These are phyloP conservation scores for Aeoliscus strigatus DNA, from an alignment of 2,797 vertebrate genomes.

Conservation along the genomic window DNA sequence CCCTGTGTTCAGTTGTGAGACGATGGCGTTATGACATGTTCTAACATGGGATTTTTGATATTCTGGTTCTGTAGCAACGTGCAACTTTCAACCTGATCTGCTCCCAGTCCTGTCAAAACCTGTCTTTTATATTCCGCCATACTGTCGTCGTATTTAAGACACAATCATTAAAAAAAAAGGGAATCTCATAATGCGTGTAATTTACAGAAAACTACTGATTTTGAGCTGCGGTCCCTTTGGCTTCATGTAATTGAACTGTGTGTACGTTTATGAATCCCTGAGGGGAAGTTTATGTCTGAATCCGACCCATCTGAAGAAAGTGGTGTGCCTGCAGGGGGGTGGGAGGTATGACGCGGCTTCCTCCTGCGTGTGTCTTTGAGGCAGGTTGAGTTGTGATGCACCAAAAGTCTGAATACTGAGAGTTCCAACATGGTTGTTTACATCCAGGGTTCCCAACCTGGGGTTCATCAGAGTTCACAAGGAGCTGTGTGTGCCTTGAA, in stretches of 20 bases:
- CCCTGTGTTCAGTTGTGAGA: constrained; percentile 3
- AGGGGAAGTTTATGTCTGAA: too few relatives aligned
- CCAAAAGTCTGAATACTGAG: constrained; percentile 32
- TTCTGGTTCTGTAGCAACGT: too few relatives aligned
- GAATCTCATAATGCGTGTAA: constrained; percentile 14
- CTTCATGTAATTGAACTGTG: constrained; percentile 30
- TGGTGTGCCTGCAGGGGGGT: too few relatives aligned
- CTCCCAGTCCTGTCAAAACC: too few relatives aligned
- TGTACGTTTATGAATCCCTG: too few relatives aligned
- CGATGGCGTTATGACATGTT: background rate
- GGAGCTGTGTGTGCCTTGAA: too few relatives aligned
- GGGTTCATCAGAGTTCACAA: too few relatives aligned
- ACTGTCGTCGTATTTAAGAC: constrained; percentile 3
- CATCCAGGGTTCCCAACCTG: too few relatives aligned
- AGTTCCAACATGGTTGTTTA: constrained; percentile 13
- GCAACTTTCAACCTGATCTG: too few relatives aligned
- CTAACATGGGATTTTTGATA: constrained; percentile 1
- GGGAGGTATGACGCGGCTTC: constrained; percentile 11
- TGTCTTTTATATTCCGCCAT: too few relatives aligned
- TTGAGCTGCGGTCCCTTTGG: constrained; percentile 44
- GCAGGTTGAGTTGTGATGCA: constrained; percentile 40
- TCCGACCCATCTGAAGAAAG: too few relatives aligned
- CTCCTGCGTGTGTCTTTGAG: constrained; percentile 30
- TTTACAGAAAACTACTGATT: constrained; percentile 15
- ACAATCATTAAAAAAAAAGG: background rate